A percentile compares a stretch with the other conserved stretches of the same genome.
phyloP scores from a whole-genome alignment of 1,140 invertebrate genomes.

The Drosophila triauraria region DNA sequence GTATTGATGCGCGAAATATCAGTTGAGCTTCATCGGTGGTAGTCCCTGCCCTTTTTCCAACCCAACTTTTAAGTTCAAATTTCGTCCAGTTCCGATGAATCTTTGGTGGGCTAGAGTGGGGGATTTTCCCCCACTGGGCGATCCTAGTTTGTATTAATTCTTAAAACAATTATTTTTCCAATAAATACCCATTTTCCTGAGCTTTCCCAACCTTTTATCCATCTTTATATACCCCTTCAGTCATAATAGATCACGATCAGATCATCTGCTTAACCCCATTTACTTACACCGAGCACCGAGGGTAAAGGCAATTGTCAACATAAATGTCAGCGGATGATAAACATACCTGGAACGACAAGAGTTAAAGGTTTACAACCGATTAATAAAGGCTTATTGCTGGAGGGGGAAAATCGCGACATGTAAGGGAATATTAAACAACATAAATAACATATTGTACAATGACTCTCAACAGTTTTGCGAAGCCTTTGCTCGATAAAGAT shows the following conservation, averaged over 20 bases:
- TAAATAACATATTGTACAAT: conserved; percentile 75
- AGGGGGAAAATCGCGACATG: conserved; percentile 33
- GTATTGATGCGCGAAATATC: no score
- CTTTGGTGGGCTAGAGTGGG: no score
- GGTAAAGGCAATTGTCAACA: conserved; percentile 45
- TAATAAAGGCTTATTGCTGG: conserved; percentile 43
- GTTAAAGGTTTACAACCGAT: conserved; percentile 60
- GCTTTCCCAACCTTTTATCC: not conserved
- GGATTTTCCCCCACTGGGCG: no score
- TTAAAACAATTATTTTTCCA: not conserved
- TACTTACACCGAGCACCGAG: conserved; percentile 25
- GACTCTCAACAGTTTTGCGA: conserved; percentile 68
- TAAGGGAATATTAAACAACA: conserved; percentile 73
- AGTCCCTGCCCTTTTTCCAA: not conserved
- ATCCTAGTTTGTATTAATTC: no score
- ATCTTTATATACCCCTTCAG: conserved; percentile 18
- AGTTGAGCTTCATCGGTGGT: no score
- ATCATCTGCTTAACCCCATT: conserved; percentile 48
- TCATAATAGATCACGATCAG: conserved; percentile 16
- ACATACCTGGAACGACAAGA: conserved; percentile 64
- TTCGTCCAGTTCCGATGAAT: no score
- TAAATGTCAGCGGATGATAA: conserved; percentile 56
- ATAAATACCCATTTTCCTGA: not conserved
- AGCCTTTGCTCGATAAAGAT: conserved; percentile 61
- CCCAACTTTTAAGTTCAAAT: not conserved